Percentiles rank a stretch among this genome's conserved stretches.
Conservation (phyloP, 2,113 vertebrate genomes). For the Euleptes europaea region DNA sequence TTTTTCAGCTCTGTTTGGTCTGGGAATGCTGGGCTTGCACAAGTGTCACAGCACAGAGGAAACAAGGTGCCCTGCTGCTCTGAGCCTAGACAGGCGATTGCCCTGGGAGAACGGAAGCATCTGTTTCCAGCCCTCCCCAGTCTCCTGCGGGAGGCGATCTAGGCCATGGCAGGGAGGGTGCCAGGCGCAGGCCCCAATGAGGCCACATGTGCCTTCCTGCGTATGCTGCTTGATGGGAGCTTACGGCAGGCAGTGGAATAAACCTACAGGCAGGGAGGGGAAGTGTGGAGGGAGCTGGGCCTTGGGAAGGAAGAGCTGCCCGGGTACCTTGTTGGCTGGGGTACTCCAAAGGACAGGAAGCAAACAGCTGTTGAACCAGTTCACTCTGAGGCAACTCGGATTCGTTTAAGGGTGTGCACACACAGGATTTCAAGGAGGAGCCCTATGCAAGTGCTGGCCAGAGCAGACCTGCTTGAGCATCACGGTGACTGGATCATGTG, state of each 20-base stretch:
- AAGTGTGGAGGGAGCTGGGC: background rate
- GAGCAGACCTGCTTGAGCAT: background rate
- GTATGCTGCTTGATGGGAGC: background rate
- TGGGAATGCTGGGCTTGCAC: background rate
- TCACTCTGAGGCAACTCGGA: background rate
- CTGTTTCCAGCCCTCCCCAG: background rate
- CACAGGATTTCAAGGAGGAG: too few relatives aligned
- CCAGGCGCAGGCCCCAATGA: too few relatives aligned
- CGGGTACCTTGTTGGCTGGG: background rate
- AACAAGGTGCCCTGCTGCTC: too few relatives aligned
- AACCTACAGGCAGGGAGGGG: background rate
- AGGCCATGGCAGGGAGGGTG: too few relatives aligned
- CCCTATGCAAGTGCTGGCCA: background rate
- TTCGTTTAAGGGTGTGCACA: too few relatives aligned
- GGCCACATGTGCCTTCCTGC: too few relatives aligned
- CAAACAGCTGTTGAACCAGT: background rate
- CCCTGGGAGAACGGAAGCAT: background rate
- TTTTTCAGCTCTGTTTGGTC: background rate
- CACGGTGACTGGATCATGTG: background rate
- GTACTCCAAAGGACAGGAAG: background rate
- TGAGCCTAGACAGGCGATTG: too few relatives aligned
- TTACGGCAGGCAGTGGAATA: background rate
- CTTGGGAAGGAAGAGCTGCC: background rate
- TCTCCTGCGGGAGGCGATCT: background rate
- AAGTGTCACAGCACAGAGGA: too few relatives aligned